Evolutionary conservation across 2,797 vertebrate genomes (phyloP).

Genomic region (Manis pentadactyla): DNA sequence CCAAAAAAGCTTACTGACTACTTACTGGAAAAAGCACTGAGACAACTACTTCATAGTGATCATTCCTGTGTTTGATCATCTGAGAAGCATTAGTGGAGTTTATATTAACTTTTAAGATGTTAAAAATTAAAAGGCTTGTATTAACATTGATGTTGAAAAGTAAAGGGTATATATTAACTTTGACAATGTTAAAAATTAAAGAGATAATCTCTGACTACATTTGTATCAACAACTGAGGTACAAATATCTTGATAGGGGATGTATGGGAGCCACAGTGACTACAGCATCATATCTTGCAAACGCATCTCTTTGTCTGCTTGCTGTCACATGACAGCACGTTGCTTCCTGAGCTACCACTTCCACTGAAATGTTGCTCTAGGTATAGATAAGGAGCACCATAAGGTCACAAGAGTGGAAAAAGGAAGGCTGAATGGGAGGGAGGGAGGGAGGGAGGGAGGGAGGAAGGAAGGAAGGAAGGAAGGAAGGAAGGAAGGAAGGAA

Average conservation of each 20-base stretch:
- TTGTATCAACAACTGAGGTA: not conserved
- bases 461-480: not conserved
- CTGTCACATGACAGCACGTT: not conserved
- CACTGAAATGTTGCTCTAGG: not conserved
- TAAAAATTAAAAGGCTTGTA: slow-evolving; percentile 77
- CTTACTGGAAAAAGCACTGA: slow-evolving; percentile 3
- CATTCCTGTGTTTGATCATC: slow-evolving; percentile 70
- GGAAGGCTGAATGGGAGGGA: not conserved
- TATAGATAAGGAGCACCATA: not conserved
- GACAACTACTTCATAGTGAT: slow-evolving; percentile 40
- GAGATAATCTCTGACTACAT: not conserved
- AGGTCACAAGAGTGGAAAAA: not conserved
- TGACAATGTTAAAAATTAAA: slow-evolving; percentile 68
- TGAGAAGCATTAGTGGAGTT: slow-evolving; percentile 62
- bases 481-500: not conserved
- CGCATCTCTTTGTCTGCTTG: not conserved
- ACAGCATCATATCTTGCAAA: not conserved
- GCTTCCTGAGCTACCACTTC: not conserved
- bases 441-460: not conserved
- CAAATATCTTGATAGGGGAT: not conserved
- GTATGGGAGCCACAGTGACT: not conserved
- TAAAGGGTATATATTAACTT: slow-evolving; percentile 73
- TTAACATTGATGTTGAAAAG: slow-evolving; percentile 61
- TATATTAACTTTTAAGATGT: slow-evolving; percentile 79
- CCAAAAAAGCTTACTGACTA: not conserved